Percentiles rank a stretch among this genome's conserved stretches.
phyloP scores from a whole-genome alignment of 1,140 invertebrate genomes.

The Zophobas morio region DNA sequence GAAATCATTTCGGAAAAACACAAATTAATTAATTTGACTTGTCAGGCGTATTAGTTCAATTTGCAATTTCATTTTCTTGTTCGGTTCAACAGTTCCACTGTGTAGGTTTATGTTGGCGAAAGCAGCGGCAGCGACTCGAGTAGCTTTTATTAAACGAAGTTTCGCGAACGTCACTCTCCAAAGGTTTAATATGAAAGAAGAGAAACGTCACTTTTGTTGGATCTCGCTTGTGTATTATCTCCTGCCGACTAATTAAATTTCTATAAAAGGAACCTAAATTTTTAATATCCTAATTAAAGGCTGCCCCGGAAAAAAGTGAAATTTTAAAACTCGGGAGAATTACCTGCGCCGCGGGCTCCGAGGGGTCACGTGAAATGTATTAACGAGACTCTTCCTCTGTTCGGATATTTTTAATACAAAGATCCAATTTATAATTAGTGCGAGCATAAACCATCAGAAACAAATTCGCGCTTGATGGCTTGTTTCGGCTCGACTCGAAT shows the following conservation, averaged over 20 bases:
- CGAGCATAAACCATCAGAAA: too few species aligned
- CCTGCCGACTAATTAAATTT: neutral
- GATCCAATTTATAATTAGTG: too few species aligned
- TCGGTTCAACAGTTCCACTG: neutral
- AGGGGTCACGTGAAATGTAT: too few species aligned
- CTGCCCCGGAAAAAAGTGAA: neutral
- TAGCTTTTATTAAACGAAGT: neutral
- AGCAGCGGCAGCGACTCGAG: neutral
- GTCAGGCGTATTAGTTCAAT: neutral
- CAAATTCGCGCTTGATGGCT: too few species aligned
- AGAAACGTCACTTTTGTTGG: neutral
- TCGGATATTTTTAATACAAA: too few species aligned
- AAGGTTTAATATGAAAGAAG: neutral
- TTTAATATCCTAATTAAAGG: neutral
- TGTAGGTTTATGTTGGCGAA: neutral
- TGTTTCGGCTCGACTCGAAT: too few species aligned
- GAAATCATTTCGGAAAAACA: neutral
- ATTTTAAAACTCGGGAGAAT: neutral
- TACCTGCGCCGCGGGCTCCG: neutral
- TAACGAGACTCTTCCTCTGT: too few species aligned
- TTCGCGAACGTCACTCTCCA: neutral
- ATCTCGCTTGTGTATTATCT: neutral
- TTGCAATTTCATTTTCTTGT: constrained; percentile 5
- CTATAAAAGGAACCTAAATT: neutral
- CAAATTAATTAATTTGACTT: constrained; percentile 11